A percentile compares a stretch with the other conserved stretches of the same genome.
Conservation (phyloP, 2,797 vertebrate genomes). For the Carapus acus region DNA sequence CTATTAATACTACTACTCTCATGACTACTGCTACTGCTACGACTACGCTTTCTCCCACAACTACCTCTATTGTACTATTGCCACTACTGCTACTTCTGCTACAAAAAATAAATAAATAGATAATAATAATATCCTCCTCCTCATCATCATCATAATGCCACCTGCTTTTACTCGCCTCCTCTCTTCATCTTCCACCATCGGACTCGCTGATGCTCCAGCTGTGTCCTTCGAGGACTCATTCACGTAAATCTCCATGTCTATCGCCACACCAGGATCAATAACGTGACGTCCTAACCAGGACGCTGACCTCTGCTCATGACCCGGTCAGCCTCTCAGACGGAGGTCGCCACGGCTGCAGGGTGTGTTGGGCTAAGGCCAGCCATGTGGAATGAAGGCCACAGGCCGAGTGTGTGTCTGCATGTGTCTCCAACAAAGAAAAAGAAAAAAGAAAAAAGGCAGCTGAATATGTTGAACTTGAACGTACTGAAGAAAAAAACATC, state of each 20-base stretch:
- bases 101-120: too few relatives aligned
- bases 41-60: too few relatives aligned
- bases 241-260: conserved; percentile 28
- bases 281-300: conserved; percentile 10
- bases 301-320: not conserved
- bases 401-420: not conserved
- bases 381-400: conserved; percentile 17
- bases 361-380: conserved; percentile 15
- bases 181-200: conserved; percentile 22
- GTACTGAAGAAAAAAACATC: too few relatives aligned
- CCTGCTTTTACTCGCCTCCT: too few relatives aligned
- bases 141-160: too few relatives aligned
- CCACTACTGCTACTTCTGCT: too few relatives aligned
- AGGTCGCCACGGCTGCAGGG: conserved; percentile 20
- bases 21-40: too few relatives aligned
- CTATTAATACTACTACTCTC: too few relatives aligned
- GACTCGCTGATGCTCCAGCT: conserved; percentile 12
- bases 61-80: too few relatives aligned
- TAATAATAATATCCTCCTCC: too few relatives aligned
- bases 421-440: not conserved
- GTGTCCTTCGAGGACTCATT: conserved; percentile 12
- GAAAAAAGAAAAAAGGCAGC: not conserved
- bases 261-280: conserved; percentile 29
- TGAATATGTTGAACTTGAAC: not conserved
- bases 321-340: conserved; percentile 13